phyloP scores from a whole-genome alignment of 2,888 invertebrate genomes.

The Lithodes maja region DNA sequence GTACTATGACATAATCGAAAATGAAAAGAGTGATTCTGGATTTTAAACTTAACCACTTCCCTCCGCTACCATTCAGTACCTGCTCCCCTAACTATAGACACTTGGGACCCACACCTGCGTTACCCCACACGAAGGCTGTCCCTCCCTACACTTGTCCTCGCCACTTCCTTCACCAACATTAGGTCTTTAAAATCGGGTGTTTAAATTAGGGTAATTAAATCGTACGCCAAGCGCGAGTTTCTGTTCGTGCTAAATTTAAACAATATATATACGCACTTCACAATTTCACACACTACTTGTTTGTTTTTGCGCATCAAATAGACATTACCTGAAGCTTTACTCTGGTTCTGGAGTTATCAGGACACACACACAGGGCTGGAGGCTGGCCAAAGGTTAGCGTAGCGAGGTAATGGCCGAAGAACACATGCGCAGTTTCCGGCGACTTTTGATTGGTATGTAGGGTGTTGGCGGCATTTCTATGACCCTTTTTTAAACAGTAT shows the following conservation, averaged over 20 bases:
- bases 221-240: conserved; percentile 4
- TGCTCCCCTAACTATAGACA: background rate
- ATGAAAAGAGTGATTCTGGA: background rate
- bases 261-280: background rate
- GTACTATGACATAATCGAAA: background rate
- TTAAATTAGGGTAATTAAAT: background rate
- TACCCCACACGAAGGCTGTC: conserved; percentile 9
- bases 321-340: background rate
- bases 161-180: background rate
- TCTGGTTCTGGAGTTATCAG: background rate
- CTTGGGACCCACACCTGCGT: conserved; percentile 5
- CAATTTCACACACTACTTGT: background rate
- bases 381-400: background rate
- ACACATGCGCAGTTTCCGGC: too few relatives aligned
- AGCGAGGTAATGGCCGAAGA: background rate
- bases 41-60: background rate
- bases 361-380: background rate
- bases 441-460: too few relatives aligned
- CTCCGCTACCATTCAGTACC: background rate
- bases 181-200: background rate
- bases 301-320: background rate
- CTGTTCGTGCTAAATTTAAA: background rate
- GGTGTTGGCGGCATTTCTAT: background rate
- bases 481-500: background rate
- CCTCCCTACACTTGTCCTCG: conserved; percentile 25